Conservation (phyloP, 2,113 vertebrate species). For the Grus americana region DNA sequence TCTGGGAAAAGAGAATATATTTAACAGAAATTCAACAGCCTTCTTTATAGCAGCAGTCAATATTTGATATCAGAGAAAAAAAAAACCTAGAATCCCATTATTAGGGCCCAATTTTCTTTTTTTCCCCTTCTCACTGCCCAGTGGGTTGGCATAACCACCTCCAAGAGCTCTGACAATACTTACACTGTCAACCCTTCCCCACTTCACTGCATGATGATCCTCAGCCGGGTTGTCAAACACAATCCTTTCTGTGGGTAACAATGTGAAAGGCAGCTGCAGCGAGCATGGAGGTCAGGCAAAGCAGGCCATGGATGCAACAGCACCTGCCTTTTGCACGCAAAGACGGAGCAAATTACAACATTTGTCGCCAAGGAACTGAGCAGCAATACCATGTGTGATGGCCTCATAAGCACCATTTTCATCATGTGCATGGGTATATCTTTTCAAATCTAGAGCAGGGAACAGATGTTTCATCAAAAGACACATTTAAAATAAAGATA, state of each 20-base stretch:
- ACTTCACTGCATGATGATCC: background rate
- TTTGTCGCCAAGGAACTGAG: slow-evolving; percentile 71
- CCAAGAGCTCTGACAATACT: background rate
- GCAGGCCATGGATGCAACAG: background rate
- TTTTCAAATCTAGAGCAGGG: slow-evolving; percentile 79
- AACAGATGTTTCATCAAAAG: slow-evolving; percentile 87
- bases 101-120: background rate
- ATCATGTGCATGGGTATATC: slow-evolving; percentile 59
- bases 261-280: slow-evolving; percentile 66
- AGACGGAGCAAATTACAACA: slow-evolving; percentile 71
- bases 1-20: background rate
- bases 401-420: slow-evolving; percentile 62
- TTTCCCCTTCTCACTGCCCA: background rate
- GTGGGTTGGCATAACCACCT: background rate
- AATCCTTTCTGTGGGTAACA: slow-evolving; percentile 44
- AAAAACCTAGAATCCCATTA: background rate
- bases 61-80: background rate
- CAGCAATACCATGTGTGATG: slow-evolving; percentile 56
- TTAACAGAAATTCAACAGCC: background rate
- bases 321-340: slow-evolving; percentile 75
- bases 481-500: slow-evolving; percentile 84
- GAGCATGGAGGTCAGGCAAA: slow-evolving; percentile 54
- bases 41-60: background rate
- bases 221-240: slow-evolving; percentile 15
- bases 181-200: background rate